Evolutionary conservation across 2,113 vertebrate genomes (phyloP).

Genomic region (Fulica atra): DNA sequence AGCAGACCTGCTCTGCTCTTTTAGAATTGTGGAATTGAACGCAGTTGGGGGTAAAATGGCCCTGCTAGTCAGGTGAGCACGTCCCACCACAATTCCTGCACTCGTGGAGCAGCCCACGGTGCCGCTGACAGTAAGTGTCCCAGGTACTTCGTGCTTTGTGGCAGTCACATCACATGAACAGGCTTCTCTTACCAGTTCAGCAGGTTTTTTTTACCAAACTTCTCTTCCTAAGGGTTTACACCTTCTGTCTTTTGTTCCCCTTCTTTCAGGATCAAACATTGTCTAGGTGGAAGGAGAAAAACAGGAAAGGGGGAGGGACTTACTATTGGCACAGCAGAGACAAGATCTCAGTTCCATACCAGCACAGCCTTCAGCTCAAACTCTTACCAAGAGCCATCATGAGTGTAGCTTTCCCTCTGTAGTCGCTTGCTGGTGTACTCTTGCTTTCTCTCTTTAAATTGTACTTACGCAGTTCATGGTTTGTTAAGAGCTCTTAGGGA

Average conservation of each 20-base stretch:
- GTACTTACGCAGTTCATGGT: background rate
- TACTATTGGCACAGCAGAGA: background rate
- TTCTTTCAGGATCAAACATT: background rate
- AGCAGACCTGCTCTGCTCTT: background rate
- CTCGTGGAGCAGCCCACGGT: background rate
- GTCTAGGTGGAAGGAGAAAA: background rate
- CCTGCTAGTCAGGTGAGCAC: accelerated
- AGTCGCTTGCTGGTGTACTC: background rate
- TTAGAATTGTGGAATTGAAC: background rate
- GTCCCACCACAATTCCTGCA: background rate
- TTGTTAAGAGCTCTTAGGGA: background rate
- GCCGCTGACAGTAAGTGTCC: background rate
- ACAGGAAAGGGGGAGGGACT: background rate
- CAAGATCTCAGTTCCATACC: background rate
- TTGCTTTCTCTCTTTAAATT: background rate
- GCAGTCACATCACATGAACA: background rate
- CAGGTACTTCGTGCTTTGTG: background rate
- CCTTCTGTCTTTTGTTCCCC: background rate
- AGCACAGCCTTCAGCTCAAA: background rate
- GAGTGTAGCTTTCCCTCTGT: background rate
- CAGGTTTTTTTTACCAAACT: background rate
- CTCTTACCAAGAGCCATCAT: background rate
- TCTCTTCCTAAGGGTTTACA: background rate
- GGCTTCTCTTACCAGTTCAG: background rate
- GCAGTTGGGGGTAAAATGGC: accelerated